A percentile compares a stretch with the other conserved stretches of the same genome.
Evolutionary conservation across 2,113 vertebrate genomes (phyloP).

Genomic region (Mola mola): DNA sequence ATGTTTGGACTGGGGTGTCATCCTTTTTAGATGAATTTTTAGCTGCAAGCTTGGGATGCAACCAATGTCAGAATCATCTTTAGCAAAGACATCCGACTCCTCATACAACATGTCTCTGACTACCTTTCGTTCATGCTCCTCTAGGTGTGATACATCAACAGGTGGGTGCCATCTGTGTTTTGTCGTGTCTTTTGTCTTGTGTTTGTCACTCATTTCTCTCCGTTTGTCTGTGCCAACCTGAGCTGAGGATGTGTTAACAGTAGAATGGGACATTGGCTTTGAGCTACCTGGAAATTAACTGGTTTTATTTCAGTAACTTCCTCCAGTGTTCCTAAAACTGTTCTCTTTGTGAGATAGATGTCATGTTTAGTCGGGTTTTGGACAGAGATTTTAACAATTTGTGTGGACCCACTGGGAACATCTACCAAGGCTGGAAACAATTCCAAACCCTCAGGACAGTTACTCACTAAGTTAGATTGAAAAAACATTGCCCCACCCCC

Average conservation of each 20-base stretch:
- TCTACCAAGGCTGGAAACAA: slow-evolving; percentile 9
- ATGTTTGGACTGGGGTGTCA: no score
- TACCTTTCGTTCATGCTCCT: no score
- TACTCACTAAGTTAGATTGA: background rate
- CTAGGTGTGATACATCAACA: no score
- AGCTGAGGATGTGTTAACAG: background rate
- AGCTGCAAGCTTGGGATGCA: no score
- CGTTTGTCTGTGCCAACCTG: background rate
- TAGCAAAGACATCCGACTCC: no score
- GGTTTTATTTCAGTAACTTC: background rate
- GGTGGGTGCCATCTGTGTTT: slow-evolving; percentile 1
- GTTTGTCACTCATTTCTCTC: background rate
- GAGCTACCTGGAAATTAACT: background rate
- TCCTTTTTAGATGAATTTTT: no score
- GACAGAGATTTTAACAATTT: slow-evolving; percentile 3
- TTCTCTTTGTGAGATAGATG: slow-evolving; percentile 4
- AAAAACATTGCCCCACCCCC: background rate
- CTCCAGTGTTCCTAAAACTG: background rate
- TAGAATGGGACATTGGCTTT: background rate
- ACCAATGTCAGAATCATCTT: no score
- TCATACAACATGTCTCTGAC: no score
- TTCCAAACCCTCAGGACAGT: slow-evolving; percentile 5
- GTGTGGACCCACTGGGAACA: background rate
- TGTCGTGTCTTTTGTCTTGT: background rate
- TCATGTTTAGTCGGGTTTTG: slow-evolving; percentile 3